Conservation (phyloP, 2,888 invertebrate genomes). For the Melinaea marsaeus region DNA sequence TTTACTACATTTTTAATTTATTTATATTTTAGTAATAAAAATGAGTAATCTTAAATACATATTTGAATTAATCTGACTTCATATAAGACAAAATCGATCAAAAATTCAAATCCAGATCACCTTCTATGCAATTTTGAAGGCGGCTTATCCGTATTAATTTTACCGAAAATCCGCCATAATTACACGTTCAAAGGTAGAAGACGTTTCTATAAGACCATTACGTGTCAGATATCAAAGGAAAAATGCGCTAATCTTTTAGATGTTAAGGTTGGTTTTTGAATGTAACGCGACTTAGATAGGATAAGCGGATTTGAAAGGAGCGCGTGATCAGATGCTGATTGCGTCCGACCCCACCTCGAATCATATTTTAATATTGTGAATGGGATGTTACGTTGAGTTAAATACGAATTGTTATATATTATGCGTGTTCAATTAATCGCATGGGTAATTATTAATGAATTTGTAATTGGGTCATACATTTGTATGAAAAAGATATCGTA, state of each 20-base stretch:
- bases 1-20: no score
- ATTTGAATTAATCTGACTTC: neutral
- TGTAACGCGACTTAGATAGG: constrained; percentile 42
- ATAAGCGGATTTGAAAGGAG: constrained; percentile 74
- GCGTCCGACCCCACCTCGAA: constrained; percentile 54
- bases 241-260: constrained; percentile 38
- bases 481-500: neutral
- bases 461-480: neutral
- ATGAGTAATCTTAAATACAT: neutral
- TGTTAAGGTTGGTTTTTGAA: constrained; percentile 43
- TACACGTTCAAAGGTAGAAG: constrained; percentile 71
- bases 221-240: constrained; percentile 28
- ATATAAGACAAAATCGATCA: neutral
- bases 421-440: constrained; percentile 16
- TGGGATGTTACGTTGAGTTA: constrained; percentile 65
- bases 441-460: neutral
- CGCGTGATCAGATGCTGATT: constrained; percentile 74
- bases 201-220: constrained; percentile 49
- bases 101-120: constrained; percentile 3
- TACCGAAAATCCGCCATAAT: constrained; percentile 65
- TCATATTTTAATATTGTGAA: constrained; percentile 75
- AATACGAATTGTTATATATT: constrained; percentile 48
- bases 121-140: constrained; percentile 19
- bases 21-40: no score
- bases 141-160: constrained; percentile 70